Evolutionary conservation across 2,113 vertebrate genomes (phyloP).

Genomic region (Oreochromis tanganicae): DNA sequence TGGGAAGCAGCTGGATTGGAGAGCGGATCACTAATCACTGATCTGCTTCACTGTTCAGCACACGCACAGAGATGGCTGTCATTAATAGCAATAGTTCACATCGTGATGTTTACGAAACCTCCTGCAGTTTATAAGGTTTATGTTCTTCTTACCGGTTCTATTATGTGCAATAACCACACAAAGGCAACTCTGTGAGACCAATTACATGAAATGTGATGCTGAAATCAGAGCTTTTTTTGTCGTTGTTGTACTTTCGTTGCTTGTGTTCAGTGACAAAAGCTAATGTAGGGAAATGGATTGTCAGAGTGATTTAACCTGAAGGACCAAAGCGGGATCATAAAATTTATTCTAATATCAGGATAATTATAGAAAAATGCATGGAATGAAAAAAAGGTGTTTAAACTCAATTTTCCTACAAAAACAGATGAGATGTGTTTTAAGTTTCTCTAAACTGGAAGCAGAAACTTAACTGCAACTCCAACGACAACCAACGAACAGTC

Average conservation of each 20-base stretch:
- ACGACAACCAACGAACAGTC: background rate
- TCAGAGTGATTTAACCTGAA: background rate
- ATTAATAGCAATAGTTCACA: conserved; percentile 70
- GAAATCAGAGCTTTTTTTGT: background rate
- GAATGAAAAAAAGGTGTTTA: background rate
- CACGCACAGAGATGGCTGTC: background rate
- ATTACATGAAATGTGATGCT: conserved; percentile 16
- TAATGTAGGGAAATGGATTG: background rate
- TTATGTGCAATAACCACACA: conserved; percentile 53
- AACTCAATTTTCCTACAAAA: background rate
- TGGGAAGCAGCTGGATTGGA: background rate
- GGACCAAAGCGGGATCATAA: background rate
- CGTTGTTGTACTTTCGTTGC: background rate
- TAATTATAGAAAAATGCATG: background rate
- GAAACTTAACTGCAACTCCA: background rate
- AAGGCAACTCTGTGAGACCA: conserved; percentile 6
- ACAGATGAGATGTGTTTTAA: background rate
- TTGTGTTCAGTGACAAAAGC: background rate
- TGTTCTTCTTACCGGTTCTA: conserved; percentile 7
- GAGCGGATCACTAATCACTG: background rate
- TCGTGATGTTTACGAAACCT: conserved; percentile 51
- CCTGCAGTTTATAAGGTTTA: conserved; percentile 19
- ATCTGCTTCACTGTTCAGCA: background rate
- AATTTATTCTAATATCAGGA: background rate
- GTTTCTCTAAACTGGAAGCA: background rate